Percentiles rank a stretch among this genome's conserved stretches.
Conservation (phyloP, 1,140 invertebrate species). For the Heliconius eleuchia region DNA sequence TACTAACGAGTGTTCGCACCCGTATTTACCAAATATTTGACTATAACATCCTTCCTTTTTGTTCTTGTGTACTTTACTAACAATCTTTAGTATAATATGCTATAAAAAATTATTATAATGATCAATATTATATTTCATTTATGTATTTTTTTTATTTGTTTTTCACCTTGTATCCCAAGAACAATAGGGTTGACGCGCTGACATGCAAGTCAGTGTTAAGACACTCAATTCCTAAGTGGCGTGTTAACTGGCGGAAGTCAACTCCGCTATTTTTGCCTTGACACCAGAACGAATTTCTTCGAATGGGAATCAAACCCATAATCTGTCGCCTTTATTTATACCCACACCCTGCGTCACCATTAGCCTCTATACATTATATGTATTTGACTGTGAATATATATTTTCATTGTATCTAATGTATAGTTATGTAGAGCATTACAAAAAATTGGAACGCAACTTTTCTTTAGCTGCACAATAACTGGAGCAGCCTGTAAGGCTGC, state of each 20-base stretch:
- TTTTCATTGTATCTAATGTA: neutral
- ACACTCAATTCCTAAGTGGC: too few relatives aligned
- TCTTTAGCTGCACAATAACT: constrained; percentile 8
- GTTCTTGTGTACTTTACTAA: constrained; percentile 21
- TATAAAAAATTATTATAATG: neutral
- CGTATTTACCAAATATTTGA: constrained; percentile 34
- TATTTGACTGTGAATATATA: neutral
- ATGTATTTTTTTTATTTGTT: too few relatives aligned
- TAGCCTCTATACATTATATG: too few relatives aligned
- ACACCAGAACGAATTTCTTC: neutral
- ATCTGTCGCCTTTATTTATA: too few relatives aligned
- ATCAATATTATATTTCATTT: too few relatives aligned
- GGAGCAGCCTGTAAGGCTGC: constrained; percentile 1
- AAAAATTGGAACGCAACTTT: constrained; percentile 17
- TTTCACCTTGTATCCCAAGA: too few relatives aligned
- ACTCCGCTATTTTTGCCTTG: too few relatives aligned
- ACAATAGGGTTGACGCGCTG: too few relatives aligned
- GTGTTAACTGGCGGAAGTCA: too few relatives aligned
- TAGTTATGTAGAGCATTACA: neutral
- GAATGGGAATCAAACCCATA: too few relatives aligned
- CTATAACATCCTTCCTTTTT: constrained; percentile 25
- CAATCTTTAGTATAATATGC: too few relatives aligned
- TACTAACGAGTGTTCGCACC: constrained; percentile 36
- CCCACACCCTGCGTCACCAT: too few relatives aligned
- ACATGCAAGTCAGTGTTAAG: neutral